A percentile compares a stretch with the other conserved stretches of the same genome.
phyloP scores from a whole-genome alignment of 2,888 invertebrate species.

The Leucophora obtusa region DNA sequence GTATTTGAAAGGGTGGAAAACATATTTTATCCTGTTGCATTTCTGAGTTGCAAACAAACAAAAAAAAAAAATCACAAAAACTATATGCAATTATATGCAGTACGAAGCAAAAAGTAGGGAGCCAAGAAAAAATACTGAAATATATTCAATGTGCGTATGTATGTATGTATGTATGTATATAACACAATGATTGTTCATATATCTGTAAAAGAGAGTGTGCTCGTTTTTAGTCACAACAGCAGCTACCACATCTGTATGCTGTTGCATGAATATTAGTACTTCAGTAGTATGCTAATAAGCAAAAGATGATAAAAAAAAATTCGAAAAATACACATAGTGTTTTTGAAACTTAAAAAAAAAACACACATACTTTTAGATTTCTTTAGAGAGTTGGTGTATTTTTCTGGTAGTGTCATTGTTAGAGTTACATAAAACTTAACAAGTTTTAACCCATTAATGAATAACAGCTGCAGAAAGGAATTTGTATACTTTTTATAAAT shows the following conservation, averaged over 20 bases:
- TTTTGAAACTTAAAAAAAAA: not conserved
- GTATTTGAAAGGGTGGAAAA: conserved; percentile 3
- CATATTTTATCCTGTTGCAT: conserved; percentile 41
- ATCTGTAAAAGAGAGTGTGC: not conserved
- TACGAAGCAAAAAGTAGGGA: not conserved
- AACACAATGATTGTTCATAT: not conserved
- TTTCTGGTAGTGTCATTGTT: not conserved
- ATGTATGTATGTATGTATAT: too few species aligned
- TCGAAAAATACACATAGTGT: not conserved
- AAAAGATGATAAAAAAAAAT: not conserved
- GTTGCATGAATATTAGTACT: conserved; percentile 4
- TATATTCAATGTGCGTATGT: not conserved
- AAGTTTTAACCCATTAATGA: not conserved
- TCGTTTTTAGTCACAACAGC: too few species aligned
- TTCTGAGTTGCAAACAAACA: not conserved
- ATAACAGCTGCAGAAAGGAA: too few species aligned
- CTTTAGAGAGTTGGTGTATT: not conserved
- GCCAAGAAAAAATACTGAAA: not conserved
- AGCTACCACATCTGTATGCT: conserved; percentile 21
- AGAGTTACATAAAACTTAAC: not conserved
- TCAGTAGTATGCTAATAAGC: conserved; percentile 37
- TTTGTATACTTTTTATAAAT: too few species aligned
- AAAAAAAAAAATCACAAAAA: too few species aligned
- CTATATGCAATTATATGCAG: not conserved
- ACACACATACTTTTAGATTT: not conserved